These are phyloP conservation scores for Matsumyia berberina DNA, from an alignment of 2,888 invertebrate species.

Conservation along the genomic window DNA sequence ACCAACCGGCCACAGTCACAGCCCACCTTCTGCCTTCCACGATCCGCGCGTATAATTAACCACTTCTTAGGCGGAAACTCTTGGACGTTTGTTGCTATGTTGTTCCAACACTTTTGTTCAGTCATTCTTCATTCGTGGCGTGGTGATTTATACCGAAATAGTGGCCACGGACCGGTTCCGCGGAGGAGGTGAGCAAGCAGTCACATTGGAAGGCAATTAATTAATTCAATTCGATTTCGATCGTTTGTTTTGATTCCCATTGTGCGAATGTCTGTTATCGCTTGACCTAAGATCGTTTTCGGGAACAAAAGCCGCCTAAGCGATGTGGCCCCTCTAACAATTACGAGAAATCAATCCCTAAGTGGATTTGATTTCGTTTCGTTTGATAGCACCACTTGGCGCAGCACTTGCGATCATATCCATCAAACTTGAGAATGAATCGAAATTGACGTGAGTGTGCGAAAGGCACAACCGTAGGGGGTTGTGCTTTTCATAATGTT, in stretches of 20 bases:
- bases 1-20: background rate
- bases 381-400: conserved; percentile 36
- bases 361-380: conserved; percentile 45
- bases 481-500: background rate
- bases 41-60: conserved; percentile 44
- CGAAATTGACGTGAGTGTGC: conserved; percentile 9
- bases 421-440: conserved; percentile 42
- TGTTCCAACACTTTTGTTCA: conserved; percentile 38
- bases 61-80: conserved; percentile 23
- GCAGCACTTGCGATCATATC: conserved; percentile 27
- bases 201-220: conserved; percentile 58
- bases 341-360: conserved; percentile 17
- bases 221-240: conserved; percentile 70
- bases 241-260: conserved; percentile 69
- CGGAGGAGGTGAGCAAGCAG: conserved; percentile 12
- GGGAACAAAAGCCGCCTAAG: conserved; percentile 32
- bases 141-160: conserved; percentile 47
- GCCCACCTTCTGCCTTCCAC: conserved; percentile 28
- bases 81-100: conserved; percentile 5
- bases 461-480: background rate
- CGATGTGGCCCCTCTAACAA: conserved; percentile 14
- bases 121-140: conserved; percentile 22
- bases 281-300: conserved; percentile 14
- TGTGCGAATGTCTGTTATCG: conserved; percentile 57
- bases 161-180: background rate